phyloP scores from a whole-genome alignment of 2,113 vertebrate species.

The Ophthalmolycus amberensis region DNA sequence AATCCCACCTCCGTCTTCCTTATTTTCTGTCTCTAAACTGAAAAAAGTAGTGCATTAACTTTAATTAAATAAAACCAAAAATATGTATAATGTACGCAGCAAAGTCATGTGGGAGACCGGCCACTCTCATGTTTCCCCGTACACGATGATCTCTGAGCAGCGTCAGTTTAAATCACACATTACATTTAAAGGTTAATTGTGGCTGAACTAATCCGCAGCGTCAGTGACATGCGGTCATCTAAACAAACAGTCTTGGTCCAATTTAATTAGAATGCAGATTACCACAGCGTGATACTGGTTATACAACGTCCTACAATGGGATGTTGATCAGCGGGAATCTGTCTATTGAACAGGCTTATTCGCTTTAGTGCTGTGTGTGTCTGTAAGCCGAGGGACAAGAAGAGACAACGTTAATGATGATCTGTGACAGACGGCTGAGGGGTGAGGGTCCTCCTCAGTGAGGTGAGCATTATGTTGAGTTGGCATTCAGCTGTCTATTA shows the following conservation, averaged over 20 bases:
- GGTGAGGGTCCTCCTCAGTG: constrained; percentile 28
- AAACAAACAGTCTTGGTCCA: constrained; percentile 44
- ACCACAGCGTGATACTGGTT: constrained; percentile 21
- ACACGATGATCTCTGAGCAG: background rate
- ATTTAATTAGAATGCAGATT: constrained; percentile 61
- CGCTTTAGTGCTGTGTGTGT: constrained; percentile 60
- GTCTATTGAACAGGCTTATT: constrained; percentile 66
- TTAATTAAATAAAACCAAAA: background rate
- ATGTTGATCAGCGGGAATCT: constrained; percentile 32
- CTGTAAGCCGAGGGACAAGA: constrained; percentile 51
- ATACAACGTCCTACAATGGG: background rate
- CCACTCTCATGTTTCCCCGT: background rate
- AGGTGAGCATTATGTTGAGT: constrained; percentile 47
- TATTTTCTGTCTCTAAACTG: background rate
- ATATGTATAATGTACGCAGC: background rate
- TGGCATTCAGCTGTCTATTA: constrained; percentile 59
- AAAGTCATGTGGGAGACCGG: background rate
- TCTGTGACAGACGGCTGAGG: constrained; percentile 43
- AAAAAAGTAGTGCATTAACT: background rate
- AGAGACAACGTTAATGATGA: constrained; percentile 63
- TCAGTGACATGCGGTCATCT: constrained; percentile 57
- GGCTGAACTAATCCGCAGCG: constrained; percentile 34
- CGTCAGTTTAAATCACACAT: constrained; percentile 42
- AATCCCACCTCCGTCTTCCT: background rate
- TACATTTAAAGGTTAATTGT: constrained; percentile 59